Percentiles rank a stretch among this genome's conserved stretches.
phyloP scores from a whole-genome alignment of 2,113 vertebrate species.

The Fukomys damarensis region DNA sequence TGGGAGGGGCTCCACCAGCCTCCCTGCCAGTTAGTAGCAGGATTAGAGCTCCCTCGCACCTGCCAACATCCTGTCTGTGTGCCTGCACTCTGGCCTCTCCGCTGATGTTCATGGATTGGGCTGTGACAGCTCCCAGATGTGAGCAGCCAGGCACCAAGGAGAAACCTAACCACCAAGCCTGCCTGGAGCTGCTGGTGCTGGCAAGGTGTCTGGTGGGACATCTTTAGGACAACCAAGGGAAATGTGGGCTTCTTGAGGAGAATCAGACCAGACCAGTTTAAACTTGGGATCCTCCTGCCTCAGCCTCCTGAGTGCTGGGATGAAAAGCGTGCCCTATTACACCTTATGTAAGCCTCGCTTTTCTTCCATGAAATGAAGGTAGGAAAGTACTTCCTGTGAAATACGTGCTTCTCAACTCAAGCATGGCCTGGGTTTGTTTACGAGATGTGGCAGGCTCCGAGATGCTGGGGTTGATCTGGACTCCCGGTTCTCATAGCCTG shows the following conservation, averaged over 20 bases:
- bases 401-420: neutral
- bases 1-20: neutral
- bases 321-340: neutral
- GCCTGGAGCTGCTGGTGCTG: neutral
- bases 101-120: neutral
- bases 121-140: neutral
- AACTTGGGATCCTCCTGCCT: neutral
- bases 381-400: neutral
- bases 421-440: neutral
- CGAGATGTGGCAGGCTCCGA: neutral
- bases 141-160: neutral
- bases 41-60: neutral
- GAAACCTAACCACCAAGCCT: neutral
- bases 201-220: neutral
- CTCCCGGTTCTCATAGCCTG: neutral
- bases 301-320: neutral
- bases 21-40: neutral
- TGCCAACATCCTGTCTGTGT: neutral
- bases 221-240: neutral
- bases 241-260: neutral
- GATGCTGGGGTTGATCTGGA: neutral
- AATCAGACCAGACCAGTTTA: neutral
- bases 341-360: neutral
- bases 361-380: neutral
- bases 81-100: neutral